Evolutionary conservation across 2,888 invertebrate genomes (phyloP), one percentile per base, ranked within the genome.

Genomic region (Campoletis raptor): DNA sequence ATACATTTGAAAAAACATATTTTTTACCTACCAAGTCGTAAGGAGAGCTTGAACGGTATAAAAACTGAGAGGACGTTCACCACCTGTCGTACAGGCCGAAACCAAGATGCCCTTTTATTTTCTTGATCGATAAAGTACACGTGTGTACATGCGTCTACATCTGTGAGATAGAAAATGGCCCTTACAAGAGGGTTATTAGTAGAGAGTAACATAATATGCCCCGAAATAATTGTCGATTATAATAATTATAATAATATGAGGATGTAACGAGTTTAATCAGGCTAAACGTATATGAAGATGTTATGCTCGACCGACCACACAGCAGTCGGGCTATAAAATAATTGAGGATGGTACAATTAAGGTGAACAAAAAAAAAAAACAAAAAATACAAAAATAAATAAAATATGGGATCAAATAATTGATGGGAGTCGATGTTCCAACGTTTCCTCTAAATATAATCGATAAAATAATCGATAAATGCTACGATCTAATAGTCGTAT

Each of bases 171-270:
- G 24, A 74, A 69, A 81, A 69, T 81, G 52, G 30, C 52, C 54
- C 54, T 30, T 54, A 74, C 18, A 37, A 54, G 42, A 9, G 57
- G 54, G 24, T 52, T 21, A 82, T 45, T 74, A 82, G 76, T 42
- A 40, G n/a, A 48, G 45, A 69, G 10, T 57, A 69, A 73, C 66
- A 74, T 54, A 69, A 66, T 52, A 73, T 66, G 69, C 69, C 42
- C 45, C 69, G 69, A 54, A 69, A 82, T 82, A 82, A 82, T 69
- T 76, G 76, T 82, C 30, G 42, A 76, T 52, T 67, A 74, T 61
- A 42, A 76, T 45, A 69, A 74, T 76, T 76, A 82, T 76, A 66
- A 67, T 76, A 76, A 78, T 66, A 15, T 15, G 45, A 69, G 67
- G 82, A 45, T 54, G 67, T n/a, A 69, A 76, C 37, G 69, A 69